Evolutionary conservation across 2,113 vertebrate species (phyloP).

Genomic region (Camelus dromedarius): DNA sequence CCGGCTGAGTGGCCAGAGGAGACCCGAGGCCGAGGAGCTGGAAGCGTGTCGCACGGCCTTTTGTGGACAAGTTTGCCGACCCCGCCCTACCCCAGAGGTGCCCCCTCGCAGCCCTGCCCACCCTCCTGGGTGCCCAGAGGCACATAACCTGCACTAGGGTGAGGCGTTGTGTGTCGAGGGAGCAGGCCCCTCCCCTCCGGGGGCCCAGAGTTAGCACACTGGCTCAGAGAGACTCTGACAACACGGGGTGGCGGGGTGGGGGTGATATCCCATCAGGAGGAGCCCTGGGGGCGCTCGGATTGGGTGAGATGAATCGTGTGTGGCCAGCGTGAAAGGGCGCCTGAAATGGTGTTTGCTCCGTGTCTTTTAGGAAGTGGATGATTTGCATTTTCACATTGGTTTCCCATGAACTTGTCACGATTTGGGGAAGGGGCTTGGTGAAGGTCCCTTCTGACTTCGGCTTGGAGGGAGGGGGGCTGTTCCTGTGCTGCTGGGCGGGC

Average conservation of each 20-base stretch:
- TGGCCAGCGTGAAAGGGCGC: neutral
- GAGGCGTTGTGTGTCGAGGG: fast-evolving
- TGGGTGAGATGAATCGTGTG: too few relatives aligned
- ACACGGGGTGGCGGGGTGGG: fast-evolving
- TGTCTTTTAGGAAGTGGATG: neutral
- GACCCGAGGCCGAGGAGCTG: too few relatives aligned
- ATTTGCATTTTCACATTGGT: neutral
- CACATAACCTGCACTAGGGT: neutral
- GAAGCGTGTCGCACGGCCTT: too few relatives aligned
- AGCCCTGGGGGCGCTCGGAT: too few relatives aligned
- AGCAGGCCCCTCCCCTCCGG: neutral
- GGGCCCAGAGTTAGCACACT: neutral
- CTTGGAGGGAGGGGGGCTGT: too few relatives aligned
- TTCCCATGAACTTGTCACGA: fast-evolving
- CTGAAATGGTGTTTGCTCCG: neutral
- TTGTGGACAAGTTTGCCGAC: fast-evolving
- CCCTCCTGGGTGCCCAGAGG: neutral
- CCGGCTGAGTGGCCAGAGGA: too few relatives aligned
- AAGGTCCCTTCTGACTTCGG: neutral
- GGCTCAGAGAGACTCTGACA: neutral
- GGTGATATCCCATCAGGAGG: too few relatives aligned
- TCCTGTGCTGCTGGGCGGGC: neutral
- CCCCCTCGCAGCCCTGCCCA: neutral
- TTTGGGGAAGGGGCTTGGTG: neutral
- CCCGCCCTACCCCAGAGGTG: too few relatives aligned